Conservation (phyloP, 2,888 invertebrate genomes). For the Leucoma salicis region DNA sequence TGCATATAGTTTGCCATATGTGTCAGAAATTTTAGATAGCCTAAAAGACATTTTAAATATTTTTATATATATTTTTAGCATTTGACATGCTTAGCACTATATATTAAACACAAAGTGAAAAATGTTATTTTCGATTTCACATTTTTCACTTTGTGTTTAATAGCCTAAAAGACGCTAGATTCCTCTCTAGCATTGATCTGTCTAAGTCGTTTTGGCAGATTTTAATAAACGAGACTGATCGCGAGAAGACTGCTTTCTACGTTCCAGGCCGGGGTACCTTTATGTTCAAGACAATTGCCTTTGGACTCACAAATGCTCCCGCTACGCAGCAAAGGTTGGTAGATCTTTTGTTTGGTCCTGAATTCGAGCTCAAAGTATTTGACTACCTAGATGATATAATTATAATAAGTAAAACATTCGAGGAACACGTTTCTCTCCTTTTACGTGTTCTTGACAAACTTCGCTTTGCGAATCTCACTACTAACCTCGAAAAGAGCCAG, state of each 20-base stretch:
- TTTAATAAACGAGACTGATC: not conserved
- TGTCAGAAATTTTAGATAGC: slow-evolving; percentile 23
- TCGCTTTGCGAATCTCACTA: not conserved
- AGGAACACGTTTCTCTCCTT: not conserved
- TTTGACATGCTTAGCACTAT: too few species aligned
- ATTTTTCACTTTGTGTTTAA: slow-evolving; percentile 15
- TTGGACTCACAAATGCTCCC: slow-evolving; percentile 9
- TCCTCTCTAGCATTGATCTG: too few species aligned
- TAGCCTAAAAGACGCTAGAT: too few species aligned
- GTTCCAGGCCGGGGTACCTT: slow-evolving; percentile 9
- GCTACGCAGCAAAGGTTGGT: slow-evolving; percentile 12
- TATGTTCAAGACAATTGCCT: slow-evolving; percentile 4
- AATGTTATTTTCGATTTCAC: too few species aligned
- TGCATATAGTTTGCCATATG: slow-evolving; percentile 22
- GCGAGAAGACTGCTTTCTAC: slow-evolving; percentile 10
- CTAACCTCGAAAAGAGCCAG: not conserved
- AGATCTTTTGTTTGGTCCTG: slow-evolving; percentile 6
- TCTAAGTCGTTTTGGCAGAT: slow-evolving; percentile 12
- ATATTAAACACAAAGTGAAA: too few species aligned
- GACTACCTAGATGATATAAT: too few species aligned
- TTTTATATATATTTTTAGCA: too few species aligned
- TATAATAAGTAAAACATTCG: not conserved
- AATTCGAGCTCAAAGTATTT: too few species aligned
- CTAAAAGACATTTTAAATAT: too few species aligned
- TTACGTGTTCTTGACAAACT: not conserved